Base-by-base conservation (phyloP, 2,888 invertebrate species). In the Cybosia mesomella region DNA sequence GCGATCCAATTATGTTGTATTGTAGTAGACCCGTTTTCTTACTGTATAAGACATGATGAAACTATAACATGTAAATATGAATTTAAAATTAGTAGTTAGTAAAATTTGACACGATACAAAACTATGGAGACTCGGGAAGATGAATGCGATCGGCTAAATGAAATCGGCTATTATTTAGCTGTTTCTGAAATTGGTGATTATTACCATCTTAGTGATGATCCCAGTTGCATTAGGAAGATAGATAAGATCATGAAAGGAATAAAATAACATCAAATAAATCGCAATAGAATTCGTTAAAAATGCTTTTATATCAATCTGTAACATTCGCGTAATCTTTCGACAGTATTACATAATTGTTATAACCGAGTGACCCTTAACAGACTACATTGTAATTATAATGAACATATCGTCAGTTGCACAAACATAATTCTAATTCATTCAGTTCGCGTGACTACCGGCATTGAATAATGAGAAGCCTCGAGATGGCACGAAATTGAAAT, bases 391-490 rank as follows among this genome's bases (percentile, higher is more conserved):
- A 69, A 68, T n/a, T n/a, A n/a, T 75, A 77, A 77, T 80, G 74
- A 75, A 76, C 67, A 74, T 79, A 73, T 75, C 64, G 68, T 71
- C 79, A 70, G 68, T 75, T 79, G 64, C 72, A 65, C 72, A 76
- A 80, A 78, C 79, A 81, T 72, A 62, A 70, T 58, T 67, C 43
- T 75, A 79, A 75, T 72, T n/a, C n/a, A n/a, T n/a, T n/a, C 76
- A 82, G 85, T 87, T 92, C 83, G 92, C 92, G 92, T 93, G 93
- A 80, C 81, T 74, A 71, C 83, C 81, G 89, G 90, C 92, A 89
- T 91, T 91, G 91, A 92, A 87, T 92, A 89, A 93, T 91, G 92
- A 91, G 87, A 85, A 79, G 82, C 83, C 77, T 63, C 79, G 83
- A 90, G 90, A 91, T 90, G 87, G 81, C 84, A 88, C 88, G 85